Percentiles rank a stretch among this genome's conserved stretches.
Evolutionary conservation across 1,140 invertebrate genomes (phyloP).

Genomic region (Lepidurus arcticus): DNA sequence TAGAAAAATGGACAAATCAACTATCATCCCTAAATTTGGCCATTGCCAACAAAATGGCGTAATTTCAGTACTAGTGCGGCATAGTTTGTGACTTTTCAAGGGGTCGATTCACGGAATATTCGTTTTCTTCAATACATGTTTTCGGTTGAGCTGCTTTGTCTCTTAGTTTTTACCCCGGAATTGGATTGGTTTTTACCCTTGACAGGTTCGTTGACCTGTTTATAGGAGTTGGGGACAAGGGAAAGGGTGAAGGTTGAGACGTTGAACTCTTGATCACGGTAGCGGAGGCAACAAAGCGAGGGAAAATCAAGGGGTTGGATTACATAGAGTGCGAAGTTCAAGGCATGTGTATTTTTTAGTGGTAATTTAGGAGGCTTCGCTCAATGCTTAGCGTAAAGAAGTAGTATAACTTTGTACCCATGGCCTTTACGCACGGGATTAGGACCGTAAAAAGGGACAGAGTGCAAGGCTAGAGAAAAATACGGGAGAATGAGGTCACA

Average conservation of each 20-base stretch:
- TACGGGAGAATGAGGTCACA: constrained; percentile 3
- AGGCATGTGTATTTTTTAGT: too few species aligned
- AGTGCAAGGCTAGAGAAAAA: neutral
- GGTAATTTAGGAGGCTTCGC: too few species aligned
- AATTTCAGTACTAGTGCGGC: constrained; percentile 36
- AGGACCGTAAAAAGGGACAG: neutral
- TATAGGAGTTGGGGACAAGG: neutral
- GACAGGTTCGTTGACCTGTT: neutral
- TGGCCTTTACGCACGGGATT: neutral
- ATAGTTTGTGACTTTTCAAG: neutral
- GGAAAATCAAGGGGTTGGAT: too few species aligned
- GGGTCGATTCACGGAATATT: neutral
- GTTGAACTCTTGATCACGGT: neutral
- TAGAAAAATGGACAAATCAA: constrained; percentile 95
- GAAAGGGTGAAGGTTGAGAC: too few species aligned
- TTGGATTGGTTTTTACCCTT: neutral
- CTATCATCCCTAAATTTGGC: constrained; percentile 79
- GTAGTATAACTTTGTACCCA: neutral
- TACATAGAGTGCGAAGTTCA: too few species aligned
- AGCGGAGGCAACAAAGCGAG: too few species aligned
- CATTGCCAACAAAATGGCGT: constrained; percentile 83
- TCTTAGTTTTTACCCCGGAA: neutral
- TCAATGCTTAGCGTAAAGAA: too few species aligned
- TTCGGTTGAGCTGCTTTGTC: neutral
- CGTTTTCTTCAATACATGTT: constrained; percentile 11